phyloP scores from a whole-genome alignment of 1,140 invertebrate species.

The Pseudachorutes palmiensis region DNA sequence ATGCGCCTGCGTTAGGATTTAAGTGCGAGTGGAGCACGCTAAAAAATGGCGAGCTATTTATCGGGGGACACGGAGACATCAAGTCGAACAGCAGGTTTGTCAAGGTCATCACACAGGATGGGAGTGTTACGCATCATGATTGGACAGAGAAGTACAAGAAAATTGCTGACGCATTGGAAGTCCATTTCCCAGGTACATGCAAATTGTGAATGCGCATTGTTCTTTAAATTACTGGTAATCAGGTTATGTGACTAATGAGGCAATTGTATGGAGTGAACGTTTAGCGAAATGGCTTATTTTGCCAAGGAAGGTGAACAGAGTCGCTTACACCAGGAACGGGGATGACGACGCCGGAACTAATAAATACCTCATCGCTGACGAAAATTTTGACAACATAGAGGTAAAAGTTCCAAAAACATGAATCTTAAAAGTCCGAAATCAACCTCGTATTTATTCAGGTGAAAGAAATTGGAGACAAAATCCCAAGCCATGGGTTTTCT shows the following conservation, averaged over 20 bases:
- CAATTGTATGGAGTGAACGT: constrained; percentile 74
- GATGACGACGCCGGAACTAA: constrained; percentile 89
- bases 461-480: constrained; percentile 52
- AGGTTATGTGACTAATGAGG: constrained; percentile 95
- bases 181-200: constrained; percentile 57
- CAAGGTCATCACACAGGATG: constrained; percentile 68
- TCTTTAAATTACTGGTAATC: constrained; percentile 25
- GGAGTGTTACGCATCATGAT: constrained; percentile 64
- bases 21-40: constrained; percentile 96
- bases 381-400: constrained; percentile 63
- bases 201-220: not conserved
- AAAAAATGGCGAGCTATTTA: constrained; percentile 75
- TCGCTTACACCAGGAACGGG: constrained; percentile 75
- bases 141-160: constrained; percentile 57
- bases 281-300: constrained; percentile 87
- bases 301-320: constrained; percentile 75
- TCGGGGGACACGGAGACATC: constrained; percentile 78
- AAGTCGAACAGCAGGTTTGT: constrained; percentile 71
- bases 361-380: constrained; percentile 72
- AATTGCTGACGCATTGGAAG: constrained; percentile 49
- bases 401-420: too few relatives aligned
- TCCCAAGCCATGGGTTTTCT: constrained; percentile 82
- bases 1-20: constrained; percentile 66
- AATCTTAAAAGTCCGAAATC: constrained; percentile 6
- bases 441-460: constrained; percentile 51